These are phyloP conservation scores for Promerops cafer DNA, from an alignment of 2,113 vertebrate genomes.

Conservation along the genomic window DNA sequence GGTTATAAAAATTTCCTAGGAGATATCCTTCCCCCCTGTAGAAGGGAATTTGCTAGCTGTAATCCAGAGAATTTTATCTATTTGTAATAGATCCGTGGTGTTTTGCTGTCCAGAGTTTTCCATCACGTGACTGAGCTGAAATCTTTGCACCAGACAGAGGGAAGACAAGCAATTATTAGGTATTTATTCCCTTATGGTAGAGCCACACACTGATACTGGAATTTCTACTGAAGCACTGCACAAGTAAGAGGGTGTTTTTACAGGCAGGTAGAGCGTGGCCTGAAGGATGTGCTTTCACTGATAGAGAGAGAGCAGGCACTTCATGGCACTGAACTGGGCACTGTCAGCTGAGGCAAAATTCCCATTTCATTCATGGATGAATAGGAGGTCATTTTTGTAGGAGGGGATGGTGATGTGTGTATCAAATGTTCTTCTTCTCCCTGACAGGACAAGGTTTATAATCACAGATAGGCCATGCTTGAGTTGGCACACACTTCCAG, in stretches of 20 bases:
- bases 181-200: neutral
- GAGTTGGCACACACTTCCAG: constrained; percentile 13
- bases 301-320: neutral
- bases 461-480: constrained; percentile 28
- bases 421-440: constrained; percentile 39
- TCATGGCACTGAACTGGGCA: neutral
- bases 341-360: neutral
- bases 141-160: neutral
- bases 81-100: neutral
- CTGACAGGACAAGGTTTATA: constrained; percentile 15
- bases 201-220: neutral
- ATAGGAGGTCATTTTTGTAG: neutral
- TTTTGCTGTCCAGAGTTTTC: neutral
- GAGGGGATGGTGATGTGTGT: neutral
- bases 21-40: neutral
- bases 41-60: neutral
- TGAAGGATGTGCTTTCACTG: neutral
- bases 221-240: neutral
- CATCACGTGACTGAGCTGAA: neutral
- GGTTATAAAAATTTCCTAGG: neutral
- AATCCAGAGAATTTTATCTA: neutral
- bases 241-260: neutral
- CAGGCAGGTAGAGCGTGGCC: neutral
- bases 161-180: neutral
- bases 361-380: neutral